Conservation (phyloP, 2,113 vertebrate species). For the Ascaphus truei region DNA sequence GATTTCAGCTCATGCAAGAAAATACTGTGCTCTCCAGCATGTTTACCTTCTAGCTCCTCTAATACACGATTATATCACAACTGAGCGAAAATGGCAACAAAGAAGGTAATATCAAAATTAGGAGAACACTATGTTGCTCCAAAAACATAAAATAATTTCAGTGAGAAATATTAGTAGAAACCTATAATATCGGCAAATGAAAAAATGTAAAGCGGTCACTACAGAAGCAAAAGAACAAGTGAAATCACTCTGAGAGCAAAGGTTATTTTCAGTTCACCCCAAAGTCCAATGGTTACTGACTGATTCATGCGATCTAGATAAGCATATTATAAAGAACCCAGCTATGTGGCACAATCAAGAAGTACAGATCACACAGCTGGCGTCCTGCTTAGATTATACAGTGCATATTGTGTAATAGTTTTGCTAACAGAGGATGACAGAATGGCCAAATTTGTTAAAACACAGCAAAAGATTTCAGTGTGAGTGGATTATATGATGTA, state of each 20-base stretch:
- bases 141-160: neutral
- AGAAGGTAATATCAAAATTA: neutral
- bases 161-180: neutral
- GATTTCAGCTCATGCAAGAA: neutral
- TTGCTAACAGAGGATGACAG: constrained; percentile 54
- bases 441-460: constrained; percentile 63
- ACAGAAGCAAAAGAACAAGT: neutral
- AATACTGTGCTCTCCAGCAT: neutral
- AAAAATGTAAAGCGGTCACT: constrained; percentile 10
- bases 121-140: neutral
- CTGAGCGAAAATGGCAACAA: neutral
- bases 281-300: neutral
- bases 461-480: constrained; percentile 53
- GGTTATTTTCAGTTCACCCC: neutral
- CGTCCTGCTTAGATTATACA: constrained; percentile 44
- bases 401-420: constrained; percentile 48
- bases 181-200: neutral
- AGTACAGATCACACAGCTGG: constrained; percentile 36
- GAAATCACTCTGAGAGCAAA: neutral
- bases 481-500: constrained; percentile 48
- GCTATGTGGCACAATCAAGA: constrained; percentile 4
- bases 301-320: neutral
- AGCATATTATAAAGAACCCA: constrained; percentile 5
- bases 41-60: neutral
- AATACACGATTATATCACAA: neutral